phyloP scores from a whole-genome alignment of 2,888 invertebrate species.

The Eupelmus urozonus region DNA sequence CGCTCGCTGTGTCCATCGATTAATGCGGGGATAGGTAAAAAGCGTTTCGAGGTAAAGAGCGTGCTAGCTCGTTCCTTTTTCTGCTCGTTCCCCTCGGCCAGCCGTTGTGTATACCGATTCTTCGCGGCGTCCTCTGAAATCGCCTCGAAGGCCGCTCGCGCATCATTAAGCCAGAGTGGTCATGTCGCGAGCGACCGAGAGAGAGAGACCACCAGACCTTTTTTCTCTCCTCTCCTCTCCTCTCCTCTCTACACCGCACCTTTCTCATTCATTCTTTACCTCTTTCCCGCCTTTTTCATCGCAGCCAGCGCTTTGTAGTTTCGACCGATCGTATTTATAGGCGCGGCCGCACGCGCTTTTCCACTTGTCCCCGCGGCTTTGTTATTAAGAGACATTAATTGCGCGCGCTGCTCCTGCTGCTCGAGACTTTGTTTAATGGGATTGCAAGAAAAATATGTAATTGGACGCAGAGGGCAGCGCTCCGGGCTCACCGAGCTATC shows the following conservation, averaged over 20 bases:
- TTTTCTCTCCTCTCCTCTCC: constrained; percentile 61
- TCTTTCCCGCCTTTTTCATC: constrained; percentile 26
- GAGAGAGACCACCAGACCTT: constrained; percentile 53
- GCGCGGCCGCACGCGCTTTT: not conserved
- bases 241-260: constrained; percentile 37
- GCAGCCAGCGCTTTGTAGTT: not conserved
- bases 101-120: constrained; percentile 9
- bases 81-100: not conserved
- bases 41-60: constrained; percentile 63
- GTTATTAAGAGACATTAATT: constrained; percentile 42
- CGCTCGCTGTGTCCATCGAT: constrained; percentile 59
- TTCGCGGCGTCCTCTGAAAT: constrained; percentile 57
- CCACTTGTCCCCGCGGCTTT: constrained; percentile 11
- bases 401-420: no score
- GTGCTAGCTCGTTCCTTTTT: constrained; percentile 4
- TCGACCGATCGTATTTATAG: not conserved
- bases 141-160: constrained; percentile 64
- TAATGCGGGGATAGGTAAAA: constrained; percentile 62
- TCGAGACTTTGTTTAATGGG: no score
- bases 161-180: constrained; percentile 74
- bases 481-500: no score
- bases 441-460: no score
- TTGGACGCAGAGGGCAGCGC: no score
- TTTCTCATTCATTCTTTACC: constrained; percentile 37
- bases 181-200: constrained; percentile 67